These are phyloP conservation scores for Tenualosa ilisha DNA, from an alignment of 2,797 vertebrate species.

Conservation along the genomic window DNA sequence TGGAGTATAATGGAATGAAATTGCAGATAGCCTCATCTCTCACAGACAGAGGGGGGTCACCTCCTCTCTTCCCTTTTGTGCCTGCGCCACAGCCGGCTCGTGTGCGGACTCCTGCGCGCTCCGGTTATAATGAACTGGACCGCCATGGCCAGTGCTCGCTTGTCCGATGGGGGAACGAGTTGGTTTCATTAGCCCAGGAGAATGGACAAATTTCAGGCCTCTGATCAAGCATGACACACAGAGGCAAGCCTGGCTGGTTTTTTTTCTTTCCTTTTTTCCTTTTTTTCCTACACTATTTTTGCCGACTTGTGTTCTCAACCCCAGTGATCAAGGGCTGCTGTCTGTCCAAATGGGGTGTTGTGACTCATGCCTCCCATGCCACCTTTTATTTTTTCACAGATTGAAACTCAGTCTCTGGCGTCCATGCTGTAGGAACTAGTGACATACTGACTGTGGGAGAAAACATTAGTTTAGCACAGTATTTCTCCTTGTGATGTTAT, in stretches of 20 bases:
- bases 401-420: background rate
- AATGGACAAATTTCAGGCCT: constrained; percentile 73
- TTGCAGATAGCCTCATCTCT: constrained; percentile 55
- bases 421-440: too few species aligned
- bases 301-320: constrained; percentile 56
- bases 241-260: background rate
- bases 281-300: constrained; percentile 41
- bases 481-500: too few species aligned
- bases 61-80: constrained; percentile 51
- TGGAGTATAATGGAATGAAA: constrained; percentile 66
- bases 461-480: too few species aligned
- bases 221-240: constrained; percentile 70
- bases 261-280: background rate
- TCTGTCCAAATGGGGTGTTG: constrained; percentile 70
- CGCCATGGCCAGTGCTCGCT: constrained; percentile 53
- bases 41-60: constrained; percentile 39
- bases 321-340: constrained; percentile 68
- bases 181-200: constrained; percentile 68
- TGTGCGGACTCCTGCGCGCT: constrained; percentile 61
- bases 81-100: constrained; percentile 60
- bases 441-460: too few species aligned
- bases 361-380: constrained; percentile 46
- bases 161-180: constrained; percentile 53
- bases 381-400: background rate
- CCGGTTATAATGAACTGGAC: constrained; percentile 63